These are phyloP conservation scores for Burhinus bistriatus DNA, from an alignment of 2,113 vertebrate genomes.

Conservation along the genomic window DNA sequence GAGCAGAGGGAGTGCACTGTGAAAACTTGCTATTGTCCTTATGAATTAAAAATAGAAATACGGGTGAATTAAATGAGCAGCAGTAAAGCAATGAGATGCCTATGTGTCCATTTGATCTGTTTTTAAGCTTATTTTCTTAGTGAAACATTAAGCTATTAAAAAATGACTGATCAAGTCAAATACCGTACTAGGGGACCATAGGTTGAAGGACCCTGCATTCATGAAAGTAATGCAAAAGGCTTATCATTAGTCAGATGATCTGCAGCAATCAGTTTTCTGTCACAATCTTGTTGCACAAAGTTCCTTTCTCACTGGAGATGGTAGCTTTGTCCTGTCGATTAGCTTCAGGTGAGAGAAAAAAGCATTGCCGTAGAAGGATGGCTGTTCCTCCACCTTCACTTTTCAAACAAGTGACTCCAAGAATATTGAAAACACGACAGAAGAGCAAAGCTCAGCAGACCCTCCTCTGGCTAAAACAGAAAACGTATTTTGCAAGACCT, in stretches of 20 bases:
- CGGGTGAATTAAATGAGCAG: neutral
- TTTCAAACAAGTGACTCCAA: slow-evolving; percentile 78
- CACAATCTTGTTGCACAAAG: neutral
- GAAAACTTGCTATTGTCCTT: neutral
- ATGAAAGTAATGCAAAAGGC: neutral
- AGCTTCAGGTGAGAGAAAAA: slow-evolving; percentile 84
- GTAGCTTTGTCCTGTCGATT: neutral
- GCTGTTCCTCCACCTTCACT: slow-evolving; percentile 85
- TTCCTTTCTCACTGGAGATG: neutral
- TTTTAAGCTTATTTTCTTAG: neutral
- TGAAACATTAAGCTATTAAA: neutral
- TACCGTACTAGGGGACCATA: too few relatives aligned
- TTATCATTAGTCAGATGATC: neutral
- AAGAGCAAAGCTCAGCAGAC: slow-evolving; percentile 87
- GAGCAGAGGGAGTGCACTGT: neutral
- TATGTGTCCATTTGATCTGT: rapidly evolving
- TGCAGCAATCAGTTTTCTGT: neutral
- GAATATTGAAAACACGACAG: slow-evolving; percentile 80
- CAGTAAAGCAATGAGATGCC: neutral
- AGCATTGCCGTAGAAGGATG: slow-evolving; percentile 81
- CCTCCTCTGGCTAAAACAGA: slow-evolving; percentile 84
- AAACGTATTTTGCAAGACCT: slow-evolving; percentile 82
- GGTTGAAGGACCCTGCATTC: neutral
- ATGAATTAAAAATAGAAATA: neutral
- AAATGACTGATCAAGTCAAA: neutral